Evolutionary conservation across 2,888 invertebrate genomes (phyloP).

Genomic region (Branchipolynoe longqiensis): DNA sequence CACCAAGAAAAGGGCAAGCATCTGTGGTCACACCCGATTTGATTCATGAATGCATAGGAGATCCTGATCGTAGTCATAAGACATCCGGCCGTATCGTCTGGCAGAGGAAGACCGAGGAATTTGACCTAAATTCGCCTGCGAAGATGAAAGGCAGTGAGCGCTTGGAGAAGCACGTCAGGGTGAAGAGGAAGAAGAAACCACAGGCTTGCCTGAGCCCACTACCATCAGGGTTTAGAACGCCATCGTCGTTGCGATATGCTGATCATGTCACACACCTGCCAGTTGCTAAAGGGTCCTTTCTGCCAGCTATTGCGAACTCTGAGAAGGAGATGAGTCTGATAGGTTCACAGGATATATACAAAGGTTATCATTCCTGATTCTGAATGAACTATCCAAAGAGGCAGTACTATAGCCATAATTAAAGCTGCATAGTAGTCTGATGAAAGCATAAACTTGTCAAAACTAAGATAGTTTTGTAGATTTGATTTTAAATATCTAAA

Average conservation of each 20-base stretch:
- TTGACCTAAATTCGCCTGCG: conserved; percentile 5
- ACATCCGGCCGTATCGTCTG: not conserved
- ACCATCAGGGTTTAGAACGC: conserved; percentile 18
- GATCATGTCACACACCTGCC: not conserved
- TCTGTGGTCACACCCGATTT: conserved; percentile 10
- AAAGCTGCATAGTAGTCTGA: too few relatives aligned
- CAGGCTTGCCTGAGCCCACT: conserved; percentile 32
- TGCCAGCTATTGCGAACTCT: not conserved
- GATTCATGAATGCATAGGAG: not conserved
- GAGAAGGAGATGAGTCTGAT: conserved; percentile 2
- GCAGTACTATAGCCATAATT: too few relatives aligned
- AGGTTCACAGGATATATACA: conserved; percentile 6
- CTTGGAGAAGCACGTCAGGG: not conserved
- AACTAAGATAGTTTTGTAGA: too few relatives aligned
- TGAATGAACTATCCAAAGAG: too few relatives aligned
- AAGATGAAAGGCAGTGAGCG: not conserved
- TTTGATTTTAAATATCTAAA: too few relatives aligned
- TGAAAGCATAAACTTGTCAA: too few relatives aligned
- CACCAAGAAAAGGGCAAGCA: not conserved
- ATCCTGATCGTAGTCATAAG: not conserved
- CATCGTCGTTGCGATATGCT: not conserved
- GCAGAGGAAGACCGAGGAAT: conserved; percentile 25
- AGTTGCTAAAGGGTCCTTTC: not conserved
- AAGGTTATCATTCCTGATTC: conserved; percentile 8
- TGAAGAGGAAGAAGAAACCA: conserved; percentile 20